Base-by-base conservation (phyloP, 2,888 invertebrate genomes). In the Ganaspis brasiliensis region DNA sequence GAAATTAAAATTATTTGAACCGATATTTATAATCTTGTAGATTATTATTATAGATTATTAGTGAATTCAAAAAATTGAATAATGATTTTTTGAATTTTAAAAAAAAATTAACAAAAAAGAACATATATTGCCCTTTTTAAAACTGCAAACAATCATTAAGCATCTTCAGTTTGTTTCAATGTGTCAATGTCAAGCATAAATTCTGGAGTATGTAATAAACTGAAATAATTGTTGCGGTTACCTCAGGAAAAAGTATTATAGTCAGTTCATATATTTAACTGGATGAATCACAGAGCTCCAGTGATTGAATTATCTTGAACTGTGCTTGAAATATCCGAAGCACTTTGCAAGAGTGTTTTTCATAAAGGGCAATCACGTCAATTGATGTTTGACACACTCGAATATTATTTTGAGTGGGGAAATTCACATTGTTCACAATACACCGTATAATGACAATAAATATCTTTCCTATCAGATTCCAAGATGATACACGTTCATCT, bases 301-400 rank as follows among this genome's bases (percentile, higher is more conserved):
- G 12, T 63, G 63, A 63, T 63, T 63, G 19, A 40, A 40, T 63
- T 63, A 63, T 40, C 19, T 40, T 19, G 10, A 31, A 63, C 37
- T 19, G 19, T 40, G 21, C 19, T 63, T 63, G 40, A 63, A 63
- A 63, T 31, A 61, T 40, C 19, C 19, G 21, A 37, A 37, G 61
- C 19, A 37, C 19, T 35, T 37, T 61, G 63, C 63, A 63, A 21
- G 63, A 24, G 63, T 40, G 21, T 63, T 63, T 63, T 40, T 63
- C 63, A 40, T 63, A 63, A 63, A 63, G 40, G 63, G 63, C 21
- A 63, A 63, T 63, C 63, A 40, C 37, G 63, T 14, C 40, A 67
- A 67, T 67, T 45, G 63, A 56, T 56, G n/a, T 45, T 45, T 63
- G 45, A 67, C 67, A 45, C 67, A 24, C n/a, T n/a, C n/a, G 40